These are phyloP conservation scores for Ophiothrix spiculata DNA, from an alignment of 35 echinoderm and acorn worm species.

Conservation along the genomic window DNA sequence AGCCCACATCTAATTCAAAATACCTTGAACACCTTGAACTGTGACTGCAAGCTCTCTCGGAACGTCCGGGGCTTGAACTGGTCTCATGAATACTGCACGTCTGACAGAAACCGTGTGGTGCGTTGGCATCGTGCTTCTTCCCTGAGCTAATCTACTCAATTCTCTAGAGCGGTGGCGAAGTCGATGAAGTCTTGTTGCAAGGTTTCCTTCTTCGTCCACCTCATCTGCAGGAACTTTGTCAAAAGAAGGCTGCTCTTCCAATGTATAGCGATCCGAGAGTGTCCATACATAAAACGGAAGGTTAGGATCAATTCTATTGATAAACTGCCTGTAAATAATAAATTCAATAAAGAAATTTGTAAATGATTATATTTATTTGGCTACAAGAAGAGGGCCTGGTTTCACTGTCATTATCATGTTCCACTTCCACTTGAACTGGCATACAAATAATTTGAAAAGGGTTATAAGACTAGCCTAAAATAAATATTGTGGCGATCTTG, in stretches of 20 bases:
- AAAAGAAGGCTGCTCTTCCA: background rate
- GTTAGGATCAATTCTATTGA: background rate
- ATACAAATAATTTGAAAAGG: no score
- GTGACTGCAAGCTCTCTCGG: no score
- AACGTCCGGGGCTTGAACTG: background rate
- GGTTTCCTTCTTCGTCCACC: background rate
- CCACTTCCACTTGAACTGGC: no score
- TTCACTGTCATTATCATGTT: no score
- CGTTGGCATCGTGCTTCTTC: background rate
- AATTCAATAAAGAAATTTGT: background rate
- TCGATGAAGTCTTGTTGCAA: background rate
- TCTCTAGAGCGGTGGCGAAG: background rate
- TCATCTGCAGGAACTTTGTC: background rate
- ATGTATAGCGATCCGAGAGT: background rate
- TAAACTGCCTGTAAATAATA: background rate
- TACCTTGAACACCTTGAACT: no score
- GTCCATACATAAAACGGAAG: background rate
- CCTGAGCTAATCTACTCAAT: background rate
- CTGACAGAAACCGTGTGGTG: background rate
- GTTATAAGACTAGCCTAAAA: no score
- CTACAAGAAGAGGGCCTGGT: no score
- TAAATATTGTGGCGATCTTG: no score
- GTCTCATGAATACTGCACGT: background rate
- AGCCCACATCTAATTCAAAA: no score
- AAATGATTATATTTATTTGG: no score